phyloP scores from a whole-genome alignment of 30 jellyfish, hydroid and myxozoan genomes.

The Pseudorhiza aurosa region DNA sequence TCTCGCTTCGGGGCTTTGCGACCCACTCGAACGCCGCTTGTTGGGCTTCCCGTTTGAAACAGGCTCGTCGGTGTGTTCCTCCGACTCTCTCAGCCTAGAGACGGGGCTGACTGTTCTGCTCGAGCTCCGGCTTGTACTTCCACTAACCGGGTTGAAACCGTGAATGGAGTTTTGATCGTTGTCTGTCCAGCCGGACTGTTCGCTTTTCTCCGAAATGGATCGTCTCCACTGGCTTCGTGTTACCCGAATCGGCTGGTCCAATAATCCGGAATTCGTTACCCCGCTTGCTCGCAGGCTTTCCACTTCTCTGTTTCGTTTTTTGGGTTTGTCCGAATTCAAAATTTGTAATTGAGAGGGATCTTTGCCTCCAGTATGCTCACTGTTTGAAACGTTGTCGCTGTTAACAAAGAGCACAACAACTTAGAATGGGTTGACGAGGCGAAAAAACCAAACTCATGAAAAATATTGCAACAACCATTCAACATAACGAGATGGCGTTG shows the following conservation, averaged over 20 bases:
- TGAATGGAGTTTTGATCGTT: background rate
- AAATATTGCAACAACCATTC: no score
- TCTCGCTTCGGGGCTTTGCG: constrained; percentile 22
- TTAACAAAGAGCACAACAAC: background rate
- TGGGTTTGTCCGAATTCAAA: background rate
- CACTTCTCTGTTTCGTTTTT: constrained; percentile 48
- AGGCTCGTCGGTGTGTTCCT: background rate
- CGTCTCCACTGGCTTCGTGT: constrained; percentile 81
- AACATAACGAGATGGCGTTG: no score
- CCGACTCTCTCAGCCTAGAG: constrained; percentile 6
- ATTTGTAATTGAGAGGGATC: background rate
- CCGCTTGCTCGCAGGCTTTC: background rate
- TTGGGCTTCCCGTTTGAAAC: background rate
- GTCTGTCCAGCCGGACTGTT: constrained; percentile 6
- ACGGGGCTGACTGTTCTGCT: constrained; percentile 67
- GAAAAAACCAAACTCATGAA: no score
- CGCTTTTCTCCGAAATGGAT: constrained; percentile 18
- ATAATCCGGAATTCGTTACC: constrained; percentile 22
- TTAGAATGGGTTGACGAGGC: no score
- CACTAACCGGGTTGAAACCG: constrained; percentile 30
- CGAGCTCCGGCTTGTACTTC: constrained; percentile 51
- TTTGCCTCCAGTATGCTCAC: background rate
- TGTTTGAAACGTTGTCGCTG: background rate
- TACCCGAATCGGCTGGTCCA: constrained; percentile 47
- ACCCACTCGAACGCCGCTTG: background rate